These are phyloP conservation scores for Neoscelio sp. DNA, from an alignment of 2,888 invertebrate genomes.

Conservation along the genomic window DNA sequence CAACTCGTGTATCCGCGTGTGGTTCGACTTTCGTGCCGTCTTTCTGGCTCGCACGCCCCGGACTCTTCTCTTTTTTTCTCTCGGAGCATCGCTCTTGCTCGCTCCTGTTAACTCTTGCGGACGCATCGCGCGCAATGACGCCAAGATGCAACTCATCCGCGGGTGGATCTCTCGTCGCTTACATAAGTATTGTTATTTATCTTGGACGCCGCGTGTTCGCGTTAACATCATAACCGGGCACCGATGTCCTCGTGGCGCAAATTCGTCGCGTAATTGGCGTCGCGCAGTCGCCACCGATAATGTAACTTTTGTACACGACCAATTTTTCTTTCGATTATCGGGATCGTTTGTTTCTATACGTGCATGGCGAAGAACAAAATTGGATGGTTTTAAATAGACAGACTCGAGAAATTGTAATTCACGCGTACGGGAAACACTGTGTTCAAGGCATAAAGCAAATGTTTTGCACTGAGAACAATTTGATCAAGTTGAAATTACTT, in stretches of 20 bases:
- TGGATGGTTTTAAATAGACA: no score
- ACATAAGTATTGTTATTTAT: constrained; percentile 79
- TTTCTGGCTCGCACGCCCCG: no score
- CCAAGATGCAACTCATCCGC: constrained; percentile 50
- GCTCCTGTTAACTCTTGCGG: constrained; percentile 18
- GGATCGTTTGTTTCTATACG: no score
- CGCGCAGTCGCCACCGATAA: constrained; percentile 40
- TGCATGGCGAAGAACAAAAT: no score
- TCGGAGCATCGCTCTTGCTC: no score
- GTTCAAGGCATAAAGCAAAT: no score
- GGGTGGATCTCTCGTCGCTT: constrained; percentile 66
- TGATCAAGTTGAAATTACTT: no score
- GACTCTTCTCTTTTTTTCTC: constrained; percentile 1
- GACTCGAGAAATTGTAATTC: no score
- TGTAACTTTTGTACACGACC: background rate
- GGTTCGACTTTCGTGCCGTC: constrained; percentile 13
- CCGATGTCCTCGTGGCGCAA: constrained; percentile 73
- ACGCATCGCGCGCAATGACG: constrained; percentile 30
- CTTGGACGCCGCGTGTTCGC: constrained; percentile 73
- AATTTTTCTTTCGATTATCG: no score
- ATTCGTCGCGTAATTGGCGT: constrained; percentile 53
- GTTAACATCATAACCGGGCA: constrained; percentile 79
- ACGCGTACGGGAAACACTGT: no score
- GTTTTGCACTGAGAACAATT: no score
- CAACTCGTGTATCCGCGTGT: constrained; percentile 49